Base-by-base conservation (phyloP, 2,113 vertebrate species). In the Rhabdomys dilectus region DNA sequence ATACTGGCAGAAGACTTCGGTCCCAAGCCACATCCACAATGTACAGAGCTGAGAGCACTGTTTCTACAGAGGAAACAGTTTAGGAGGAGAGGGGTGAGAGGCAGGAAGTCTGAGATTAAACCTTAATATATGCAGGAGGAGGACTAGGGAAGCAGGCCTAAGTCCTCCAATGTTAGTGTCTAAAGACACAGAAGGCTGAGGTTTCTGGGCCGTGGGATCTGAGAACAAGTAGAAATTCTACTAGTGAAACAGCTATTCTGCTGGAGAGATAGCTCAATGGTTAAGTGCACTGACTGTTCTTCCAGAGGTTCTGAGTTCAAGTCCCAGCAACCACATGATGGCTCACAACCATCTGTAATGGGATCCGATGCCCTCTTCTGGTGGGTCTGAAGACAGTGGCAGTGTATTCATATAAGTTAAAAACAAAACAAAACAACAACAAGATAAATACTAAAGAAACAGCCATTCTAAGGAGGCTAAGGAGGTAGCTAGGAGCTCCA, bases 101-200 rank as follows among this genome's bases (percentile, higher is more conserved):
- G 84, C 26, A 92, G 66, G 36, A 58, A 29, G 56, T 45, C 12
- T 17, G 42, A 96, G 48, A 45, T 76, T 87, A 91, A 91, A 96
- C 17, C 12, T 92, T 66, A 58, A 60, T 80, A 19, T 10, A 5
- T 36, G 17, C 7, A 87, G 62, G 76, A 84, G 16, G 19, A 56
- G 31, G 87, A 39, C 42, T 86, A n/a, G 9, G 29, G 60, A 11
- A 64, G 85, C 42, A 93, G 62, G 58, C 75, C 26, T 56, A 76
- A 70, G 58, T 77, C 26, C 21, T 82, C 66, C 91, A 36, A 62
- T 26, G 36, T 29, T 64, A 56, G 68, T 45, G 56, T 68, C 19
- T 22, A 78, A 76, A 86, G n/a, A 66, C 17, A 66, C 42, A n/a
- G 60, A 66, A 70, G 5, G 26, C 70, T 64, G 77, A 56, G 31